phyloP scores from a whole-genome alignment of 2,113 vertebrate species.

The Caloenas nicobarica region DNA sequence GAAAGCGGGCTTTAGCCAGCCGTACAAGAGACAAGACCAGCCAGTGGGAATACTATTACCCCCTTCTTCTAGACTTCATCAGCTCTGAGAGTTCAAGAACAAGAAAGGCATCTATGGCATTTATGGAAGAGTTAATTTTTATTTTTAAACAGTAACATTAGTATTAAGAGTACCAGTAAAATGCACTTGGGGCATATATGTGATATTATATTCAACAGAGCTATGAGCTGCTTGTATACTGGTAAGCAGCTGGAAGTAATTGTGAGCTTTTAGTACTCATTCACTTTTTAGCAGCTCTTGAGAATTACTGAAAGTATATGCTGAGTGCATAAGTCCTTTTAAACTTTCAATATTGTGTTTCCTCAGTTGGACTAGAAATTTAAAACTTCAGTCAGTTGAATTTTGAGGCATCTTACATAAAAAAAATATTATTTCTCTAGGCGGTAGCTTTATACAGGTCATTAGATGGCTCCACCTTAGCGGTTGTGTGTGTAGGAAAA shows the following conservation, averaged over 20 bases:
- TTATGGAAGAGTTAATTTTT: not conserved
- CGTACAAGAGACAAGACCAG: not conserved
- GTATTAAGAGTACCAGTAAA: not conserved
- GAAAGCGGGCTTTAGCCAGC: constrained; percentile 33
- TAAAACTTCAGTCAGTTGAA: not conserved
- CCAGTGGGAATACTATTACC: not conserved
- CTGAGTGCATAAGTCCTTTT: not conserved
- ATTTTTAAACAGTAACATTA: not conserved
- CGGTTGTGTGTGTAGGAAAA: not conserved
- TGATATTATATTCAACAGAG: not conserved
- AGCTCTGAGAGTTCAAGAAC: not conserved
- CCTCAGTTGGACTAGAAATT: not conserved
- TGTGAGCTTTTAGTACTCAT: not conserved
- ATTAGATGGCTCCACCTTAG: not conserved
- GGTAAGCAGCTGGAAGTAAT: not conserved
- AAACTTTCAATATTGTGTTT: not conserved
- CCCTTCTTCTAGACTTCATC: not conserved
- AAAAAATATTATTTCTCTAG: not conserved
- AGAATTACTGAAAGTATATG: not conserved
- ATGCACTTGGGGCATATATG: not conserved
- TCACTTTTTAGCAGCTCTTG: not conserved
- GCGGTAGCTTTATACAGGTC: not conserved
- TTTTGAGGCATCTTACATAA: not conserved
- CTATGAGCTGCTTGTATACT: rapidly evolving
- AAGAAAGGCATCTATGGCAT: not conserved